Percentiles rank a stretch among this genome's conserved stretches.
Evolutionary conservation across 2,113 vertebrate species (phyloP).

Genomic region (Nematolebias whitei): DNA sequence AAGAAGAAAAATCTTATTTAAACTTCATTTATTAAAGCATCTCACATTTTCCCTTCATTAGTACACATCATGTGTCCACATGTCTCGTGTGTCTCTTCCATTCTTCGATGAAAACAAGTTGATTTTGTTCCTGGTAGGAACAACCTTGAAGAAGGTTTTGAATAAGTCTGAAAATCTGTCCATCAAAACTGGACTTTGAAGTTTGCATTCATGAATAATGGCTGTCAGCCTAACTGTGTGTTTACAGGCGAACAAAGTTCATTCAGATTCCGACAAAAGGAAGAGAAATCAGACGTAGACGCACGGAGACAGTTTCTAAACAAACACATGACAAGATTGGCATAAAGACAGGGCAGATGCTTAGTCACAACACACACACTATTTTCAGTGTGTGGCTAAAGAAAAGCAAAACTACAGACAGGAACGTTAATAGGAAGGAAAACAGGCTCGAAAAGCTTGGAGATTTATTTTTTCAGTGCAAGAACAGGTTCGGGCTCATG

Average conservation of each 20-base stretch:
- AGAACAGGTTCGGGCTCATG: neutral
- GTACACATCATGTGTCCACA: neutral
- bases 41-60: too few species aligned
- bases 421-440: neutral
- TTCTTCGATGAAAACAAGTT: too few species aligned
- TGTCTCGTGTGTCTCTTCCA: neutral
- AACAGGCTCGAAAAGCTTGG: neutral
- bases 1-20: neutral
- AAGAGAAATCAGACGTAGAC: neutral
- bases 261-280: neutral
- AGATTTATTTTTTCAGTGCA: neutral
- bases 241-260: neutral
- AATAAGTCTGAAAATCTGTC: slow-evolving; percentile 28
- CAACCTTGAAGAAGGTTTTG: neutral
- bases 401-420: neutral
- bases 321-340: neutral
- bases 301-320: slow-evolving; percentile 6
- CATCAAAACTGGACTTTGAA: neutral
- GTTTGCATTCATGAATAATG: slow-evolving; percentile 19
- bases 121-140: neutral
- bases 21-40: neutral
- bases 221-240: neutral
- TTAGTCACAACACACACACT: neutral
- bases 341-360: slow-evolving; percentile 12
- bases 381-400: neutral